Conservation (phyloP, 2,888 invertebrate species). For the Drosophila birchii region DNA sequence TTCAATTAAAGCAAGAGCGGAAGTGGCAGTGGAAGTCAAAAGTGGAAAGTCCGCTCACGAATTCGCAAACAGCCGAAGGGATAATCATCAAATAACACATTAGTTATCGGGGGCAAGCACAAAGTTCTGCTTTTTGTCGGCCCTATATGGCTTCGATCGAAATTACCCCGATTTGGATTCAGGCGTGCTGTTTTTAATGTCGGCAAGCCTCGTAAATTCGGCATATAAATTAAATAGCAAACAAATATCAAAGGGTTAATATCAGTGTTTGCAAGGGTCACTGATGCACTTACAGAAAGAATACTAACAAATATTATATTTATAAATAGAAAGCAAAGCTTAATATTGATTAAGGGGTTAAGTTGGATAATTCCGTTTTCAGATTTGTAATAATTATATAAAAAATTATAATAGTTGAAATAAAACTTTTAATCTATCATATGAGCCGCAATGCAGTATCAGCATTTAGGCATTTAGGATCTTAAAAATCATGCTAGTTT, state of each 20-base stretch:
- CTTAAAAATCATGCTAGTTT: neutral
- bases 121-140: slow-evolving; percentile 49
- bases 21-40: slow-evolving; percentile 63
- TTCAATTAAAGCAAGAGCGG: slow-evolving; percentile 45
- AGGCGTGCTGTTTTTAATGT: slow-evolving; percentile 70
- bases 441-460: too few species aligned
- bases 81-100: slow-evolving; percentile 68
- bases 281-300: slow-evolving; percentile 2
- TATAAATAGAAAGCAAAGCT: too few species aligned
- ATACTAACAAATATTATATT: too few species aligned
- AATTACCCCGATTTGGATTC: slow-evolving; percentile 59
- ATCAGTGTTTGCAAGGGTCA: slow-evolving; percentile 48
- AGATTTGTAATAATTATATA: too few species aligned
- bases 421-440: too few species aligned
- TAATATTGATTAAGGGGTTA: too few species aligned
- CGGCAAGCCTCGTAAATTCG: slow-evolving; percentile 68
- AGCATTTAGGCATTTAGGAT: too few species aligned
- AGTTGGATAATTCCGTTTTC: too few species aligned
- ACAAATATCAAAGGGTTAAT: slow-evolving; percentile 71
- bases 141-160: slow-evolving; percentile 57
- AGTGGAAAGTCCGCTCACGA: slow-evolving; percentile 51
- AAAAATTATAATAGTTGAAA: too few species aligned
- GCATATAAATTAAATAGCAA: slow-evolving; percentile 73
- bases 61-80: slow-evolving; percentile 47
- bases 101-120: slow-evolving; percentile 54